Percentiles rank a stretch among this genome's conserved stretches.
Conservation (phyloP, 2,113 vertebrate genomes). For the Struthio camelus region DNA sequence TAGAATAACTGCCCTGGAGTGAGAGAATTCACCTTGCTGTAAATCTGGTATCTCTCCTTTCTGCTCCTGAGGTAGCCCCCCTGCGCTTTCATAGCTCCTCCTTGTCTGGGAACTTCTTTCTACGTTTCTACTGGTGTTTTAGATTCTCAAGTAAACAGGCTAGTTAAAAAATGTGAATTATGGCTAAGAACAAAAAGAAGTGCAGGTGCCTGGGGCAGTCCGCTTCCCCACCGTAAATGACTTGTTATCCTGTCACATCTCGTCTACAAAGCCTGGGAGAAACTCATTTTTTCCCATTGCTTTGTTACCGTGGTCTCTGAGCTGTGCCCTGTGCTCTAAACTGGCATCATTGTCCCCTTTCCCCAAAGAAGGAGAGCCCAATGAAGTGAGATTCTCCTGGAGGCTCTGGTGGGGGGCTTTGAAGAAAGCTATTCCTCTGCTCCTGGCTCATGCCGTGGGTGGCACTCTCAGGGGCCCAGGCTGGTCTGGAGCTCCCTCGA, state of each 20-base stretch:
- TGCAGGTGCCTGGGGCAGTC: background rate
- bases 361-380: background rate
- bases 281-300: background rate
- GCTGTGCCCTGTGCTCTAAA: background rate
- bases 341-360: background rate
- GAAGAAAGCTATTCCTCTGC: background rate
- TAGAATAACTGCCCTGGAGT: background rate
- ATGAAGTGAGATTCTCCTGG: background rate
- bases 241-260: background rate
- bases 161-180: background rate
- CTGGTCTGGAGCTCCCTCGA: background rate
- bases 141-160: background rate
- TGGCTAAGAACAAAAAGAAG: background rate
- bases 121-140: background rate
- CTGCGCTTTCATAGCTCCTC: background rate
- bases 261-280: slow-evolving; percentile 74
- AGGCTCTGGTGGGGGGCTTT: background rate
- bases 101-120: background rate
- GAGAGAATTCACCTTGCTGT: background rate
- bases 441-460: slow-evolving; percentile 9
- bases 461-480: background rate
- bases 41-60: background rate
- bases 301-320: background rate
- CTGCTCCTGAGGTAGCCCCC: background rate
- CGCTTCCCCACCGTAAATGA: background rate